A percentile compares a stretch with the other conserved stretches of the same genome.
Evolutionary conservation across 2,113 vertebrate genomes (phyloP).

Genomic region (Lasiurus borealis): DNA sequence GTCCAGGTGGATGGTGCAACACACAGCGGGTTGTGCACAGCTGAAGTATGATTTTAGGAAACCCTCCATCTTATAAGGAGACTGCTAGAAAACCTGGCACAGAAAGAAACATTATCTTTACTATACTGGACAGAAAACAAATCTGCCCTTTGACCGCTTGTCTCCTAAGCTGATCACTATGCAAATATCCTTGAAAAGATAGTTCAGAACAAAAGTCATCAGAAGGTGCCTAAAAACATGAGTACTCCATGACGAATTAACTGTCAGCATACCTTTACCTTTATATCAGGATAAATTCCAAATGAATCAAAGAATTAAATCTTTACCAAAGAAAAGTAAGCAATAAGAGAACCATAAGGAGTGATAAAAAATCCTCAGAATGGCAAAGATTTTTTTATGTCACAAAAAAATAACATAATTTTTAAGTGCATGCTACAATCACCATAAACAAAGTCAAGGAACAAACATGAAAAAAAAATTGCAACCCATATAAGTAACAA

Average conservation of each 20-base stretch:
- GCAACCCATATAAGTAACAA: not conserved
- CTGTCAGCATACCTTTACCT: not conserved
- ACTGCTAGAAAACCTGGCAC: not conserved
- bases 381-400: not conserved
- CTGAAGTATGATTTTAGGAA: not conserved
- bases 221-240: not conserved
- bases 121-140: not conserved
- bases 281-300: not conserved
- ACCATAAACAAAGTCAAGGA: not conserved
- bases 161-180: not conserved
- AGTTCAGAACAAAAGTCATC: not conserved
- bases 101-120: conserved; percentile 1
- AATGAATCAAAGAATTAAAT: not conserved
- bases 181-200: not conserved
- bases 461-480: not conserved
- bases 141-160: not conserved
- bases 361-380: not conserved
- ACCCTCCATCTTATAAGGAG: not conserved
- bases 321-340: not conserved
- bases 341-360: not conserved
- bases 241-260: not conserved
- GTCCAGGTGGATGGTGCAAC: not conserved
- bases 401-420: not conserved
- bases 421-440: not conserved
- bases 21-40: not conserved